A percentile compares a stretch with the other conserved stretches of the same genome.
Conservation (phyloP, 2,888 invertebrate species). For the Acrocyrtus sp. region DNA sequence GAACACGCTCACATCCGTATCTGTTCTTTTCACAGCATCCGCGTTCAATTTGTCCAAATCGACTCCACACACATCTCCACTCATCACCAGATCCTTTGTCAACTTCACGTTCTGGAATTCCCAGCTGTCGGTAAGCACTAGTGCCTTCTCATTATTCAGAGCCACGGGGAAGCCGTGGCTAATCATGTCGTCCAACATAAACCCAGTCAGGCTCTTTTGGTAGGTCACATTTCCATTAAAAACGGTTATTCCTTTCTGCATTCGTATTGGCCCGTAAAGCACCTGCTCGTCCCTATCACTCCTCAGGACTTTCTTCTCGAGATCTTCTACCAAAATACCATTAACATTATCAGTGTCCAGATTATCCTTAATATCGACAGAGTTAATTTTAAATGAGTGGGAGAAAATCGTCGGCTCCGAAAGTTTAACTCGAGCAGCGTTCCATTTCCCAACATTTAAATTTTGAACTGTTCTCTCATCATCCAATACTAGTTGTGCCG, state of each 20-base stretch:
- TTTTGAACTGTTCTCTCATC: slow-evolving; percentile 12
- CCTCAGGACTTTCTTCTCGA: slow-evolving; percentile 33
- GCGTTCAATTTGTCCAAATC: slow-evolving; percentile 30
- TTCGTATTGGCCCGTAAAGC: slow-evolving; percentile 37
- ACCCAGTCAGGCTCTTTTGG: slow-evolving; percentile 26
- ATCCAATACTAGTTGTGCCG: neutral
- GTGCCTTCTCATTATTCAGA: slow-evolving; percentile 2
- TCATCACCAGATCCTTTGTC: neutral
- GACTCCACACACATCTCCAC: slow-evolving; percentile 49
- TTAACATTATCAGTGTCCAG: slow-evolving; percentile 33
- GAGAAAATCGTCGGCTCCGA: slow-evolving; percentile 12
- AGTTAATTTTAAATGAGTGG: slow-evolving; percentile 20
- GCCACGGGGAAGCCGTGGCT: slow-evolving; percentile 48
- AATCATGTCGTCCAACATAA: slow-evolving; percentile 33
- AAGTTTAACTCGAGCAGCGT: slow-evolving; percentile 14
- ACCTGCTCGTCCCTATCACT: slow-evolving; percentile 32
- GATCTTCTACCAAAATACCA: slow-evolving; percentile 19
- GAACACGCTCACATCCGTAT: slow-evolving; percentile 21
- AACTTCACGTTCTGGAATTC: slow-evolving; percentile 40
- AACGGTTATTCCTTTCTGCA: slow-evolving; percentile 6
- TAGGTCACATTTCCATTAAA: slow-evolving; percentile 25
- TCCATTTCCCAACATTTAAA: slow-evolving; percentile 12
- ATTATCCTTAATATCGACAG: neutral
- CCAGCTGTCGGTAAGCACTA: slow-evolving; percentile 19
- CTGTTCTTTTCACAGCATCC: slow-evolving; percentile 45